Evolutionary conservation across 2,797 vertebrate species (phyloP).

Genomic region (Poeciliopsis presidionis): DNA sequence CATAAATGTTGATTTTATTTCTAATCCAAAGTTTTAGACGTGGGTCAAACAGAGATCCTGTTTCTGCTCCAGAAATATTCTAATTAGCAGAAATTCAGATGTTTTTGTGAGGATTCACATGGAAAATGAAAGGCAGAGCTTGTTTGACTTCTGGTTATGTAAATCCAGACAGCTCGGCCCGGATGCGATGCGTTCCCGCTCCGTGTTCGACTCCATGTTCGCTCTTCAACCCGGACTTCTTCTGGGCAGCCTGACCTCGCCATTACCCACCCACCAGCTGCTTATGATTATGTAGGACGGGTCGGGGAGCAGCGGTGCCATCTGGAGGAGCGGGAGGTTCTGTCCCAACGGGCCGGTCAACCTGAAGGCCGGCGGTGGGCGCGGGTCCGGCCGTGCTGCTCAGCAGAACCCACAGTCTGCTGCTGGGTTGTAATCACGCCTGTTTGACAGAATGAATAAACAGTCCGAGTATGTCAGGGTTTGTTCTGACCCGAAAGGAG

Average conservation of each 20-base stretch:
- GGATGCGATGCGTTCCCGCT: neutral
- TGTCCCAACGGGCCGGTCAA: slow-evolving; percentile 55
- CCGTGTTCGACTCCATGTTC: slow-evolving; percentile 16
- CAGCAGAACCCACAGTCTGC: neutral
- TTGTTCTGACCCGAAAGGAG: neutral
- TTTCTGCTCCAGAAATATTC: neutral
- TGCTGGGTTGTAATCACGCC: slow-evolving; percentile 8
- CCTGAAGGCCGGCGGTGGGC: slow-evolving; percentile 41
- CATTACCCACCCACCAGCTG: slow-evolving; percentile 68
- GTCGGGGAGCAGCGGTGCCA: slow-evolving; percentile 62
- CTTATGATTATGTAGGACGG: slow-evolving; percentile 68
- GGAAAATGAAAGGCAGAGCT: neutral
- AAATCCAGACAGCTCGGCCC: neutral
- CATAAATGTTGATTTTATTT: neutral
- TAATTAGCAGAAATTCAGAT: neutral
- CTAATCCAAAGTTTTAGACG: neutral
- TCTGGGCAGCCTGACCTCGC: slow-evolving; percentile 62
- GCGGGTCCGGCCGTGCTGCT: slow-evolving; percentile 7
- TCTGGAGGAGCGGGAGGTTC: slow-evolving; percentile 58
- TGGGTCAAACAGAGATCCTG: neutral
- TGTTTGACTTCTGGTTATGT: neutral
- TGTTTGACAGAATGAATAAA: slow-evolving; percentile 20
- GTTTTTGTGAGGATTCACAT: neutral
- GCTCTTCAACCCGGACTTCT: slow-evolving; percentile 24
- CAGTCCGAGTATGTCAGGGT: slow-evolving; percentile 16